Evolutionary conservation across 2,797 vertebrate genomes (phyloP), one percentile per base, ranked within the genome.

Genomic region (Poecilia velifera): DNA sequence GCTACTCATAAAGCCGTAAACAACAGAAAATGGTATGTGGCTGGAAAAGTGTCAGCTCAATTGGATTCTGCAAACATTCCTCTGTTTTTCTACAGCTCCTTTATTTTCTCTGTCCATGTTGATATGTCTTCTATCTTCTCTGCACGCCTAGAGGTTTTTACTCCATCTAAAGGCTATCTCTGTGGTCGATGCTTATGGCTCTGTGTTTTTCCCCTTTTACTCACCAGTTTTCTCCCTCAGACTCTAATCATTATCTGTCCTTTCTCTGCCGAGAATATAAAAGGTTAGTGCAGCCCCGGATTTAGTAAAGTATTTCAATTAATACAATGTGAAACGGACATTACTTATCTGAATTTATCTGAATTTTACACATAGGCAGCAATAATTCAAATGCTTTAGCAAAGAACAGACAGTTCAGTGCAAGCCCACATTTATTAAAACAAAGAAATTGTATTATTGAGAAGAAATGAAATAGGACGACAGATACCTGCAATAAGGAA

Each of bases 11-110:
- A 92, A 92, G 91, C 92, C 36, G 84, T 93, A 94, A 93, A 94
- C 91, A 93, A 93, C 89, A 92, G 89, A 94, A 94, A 94, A 94
- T 93, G 79, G 92, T 93, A 84, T 94, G 91, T 90, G 90, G 86
- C 82, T 93, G 87, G 88, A 93, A 93, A 90, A 90, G 90, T 92
- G 91, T 94, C 91, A 92, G 90, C 86, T 89, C 91, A 93, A 93
- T 93, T 94, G 89, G 92, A 93, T 93, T 92, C 80, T 90, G 87
- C 88, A 90, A 93, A 90, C 89, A 87, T 77, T 86, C 81, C 82
- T 84, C 80, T 91, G 88, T 92, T 91, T 92, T 88, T 89, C 80
- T 81, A 82, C 80, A 86, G 86, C 86, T 86, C 66, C 76, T 90
- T 92, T 91, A 92, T 93, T 93, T 89, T 89, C 89, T 92, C 90